These are phyloP conservation scores for Bombus waltoni DNA, from an alignment of 1,140 invertebrate species.

Conservation along the genomic window DNA sequence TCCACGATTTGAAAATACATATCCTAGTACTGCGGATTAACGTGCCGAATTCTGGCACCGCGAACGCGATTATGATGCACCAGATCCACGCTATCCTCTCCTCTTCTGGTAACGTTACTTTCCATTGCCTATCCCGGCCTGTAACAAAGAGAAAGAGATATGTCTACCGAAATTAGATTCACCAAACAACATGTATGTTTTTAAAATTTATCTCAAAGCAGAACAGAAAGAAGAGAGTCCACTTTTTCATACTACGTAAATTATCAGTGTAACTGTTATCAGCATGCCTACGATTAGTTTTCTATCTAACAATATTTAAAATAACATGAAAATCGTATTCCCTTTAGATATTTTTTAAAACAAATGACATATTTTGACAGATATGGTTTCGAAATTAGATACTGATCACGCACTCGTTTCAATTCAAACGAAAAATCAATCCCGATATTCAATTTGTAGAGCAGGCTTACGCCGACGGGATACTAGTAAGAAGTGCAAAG, in stretches of 20 bases:
- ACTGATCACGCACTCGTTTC: background rate
- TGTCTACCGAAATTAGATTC: background rate
- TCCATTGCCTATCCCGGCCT: slow-evolving; percentile 92
- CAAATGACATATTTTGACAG: too few relatives aligned
- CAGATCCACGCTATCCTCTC: slow-evolving; percentile 96
- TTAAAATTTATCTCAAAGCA: too few relatives aligned
- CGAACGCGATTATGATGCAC: slow-evolving; percentile 94
- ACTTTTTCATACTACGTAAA: background rate
- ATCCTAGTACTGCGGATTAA: slow-evolving; percentile 92
- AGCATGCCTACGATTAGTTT: background rate
- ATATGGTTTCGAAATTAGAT: background rate
- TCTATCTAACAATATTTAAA: background rate
- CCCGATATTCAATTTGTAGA: background rate
- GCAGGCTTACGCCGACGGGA: background rate
- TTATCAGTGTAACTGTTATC: background rate
- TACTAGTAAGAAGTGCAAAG: too few relatives aligned
- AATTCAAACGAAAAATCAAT: background rate
- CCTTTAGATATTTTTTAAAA: too few relatives aligned
- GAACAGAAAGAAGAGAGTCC: too few relatives aligned
- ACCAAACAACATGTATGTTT: background rate
- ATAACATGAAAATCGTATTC: too few relatives aligned
- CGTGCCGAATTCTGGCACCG: slow-evolving; percentile 93
- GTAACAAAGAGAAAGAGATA: slow-evolving; percentile 23
- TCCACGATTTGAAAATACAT: slow-evolving; percentile 95
- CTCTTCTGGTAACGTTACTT: slow-evolving; percentile 89